Percentiles rank a stretch among this genome's conserved stretches.
phyloP scores from a whole-genome alignment of 2,797 vertebrate species.

The Cyprinella venusta region DNA sequence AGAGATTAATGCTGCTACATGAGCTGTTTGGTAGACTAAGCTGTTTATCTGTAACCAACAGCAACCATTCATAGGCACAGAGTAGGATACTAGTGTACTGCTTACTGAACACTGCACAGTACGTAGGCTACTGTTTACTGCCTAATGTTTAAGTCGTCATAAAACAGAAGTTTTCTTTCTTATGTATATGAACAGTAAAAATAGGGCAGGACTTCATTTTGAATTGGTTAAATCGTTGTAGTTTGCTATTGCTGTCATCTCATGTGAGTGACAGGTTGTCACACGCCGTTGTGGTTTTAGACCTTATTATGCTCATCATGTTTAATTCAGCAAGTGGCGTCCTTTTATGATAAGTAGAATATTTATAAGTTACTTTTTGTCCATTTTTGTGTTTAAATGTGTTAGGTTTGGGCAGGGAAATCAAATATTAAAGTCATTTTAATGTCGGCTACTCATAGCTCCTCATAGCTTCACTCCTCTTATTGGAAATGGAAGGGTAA shows the following conservation, averaged over 20 bases:
- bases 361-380: background rate
- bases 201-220: background rate
- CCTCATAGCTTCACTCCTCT: background rate
- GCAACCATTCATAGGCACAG: background rate
- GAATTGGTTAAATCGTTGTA: background rate
- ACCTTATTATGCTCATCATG: background rate
- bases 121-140: background rate
- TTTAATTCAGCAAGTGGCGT: background rate
- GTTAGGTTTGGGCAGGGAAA: background rate
- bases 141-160: background rate
- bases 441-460: background rate
- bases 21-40: conserved; percentile 2
- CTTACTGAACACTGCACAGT: background rate
- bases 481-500: no score
- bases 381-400: background rate
- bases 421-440: background rate
- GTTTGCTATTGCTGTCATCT: background rate
- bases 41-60: conserved; percentile 28
- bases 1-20: conserved; percentile 36
- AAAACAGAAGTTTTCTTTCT: background rate
- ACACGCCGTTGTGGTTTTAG: background rate
- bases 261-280: background rate
- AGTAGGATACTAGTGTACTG: background rate
- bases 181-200: background rate
- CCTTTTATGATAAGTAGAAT: background rate